These are phyloP conservation scores for Saguinus imperator DNA, from an alignment of 2,113 vertebrate species.

Conservation along the genomic window DNA sequence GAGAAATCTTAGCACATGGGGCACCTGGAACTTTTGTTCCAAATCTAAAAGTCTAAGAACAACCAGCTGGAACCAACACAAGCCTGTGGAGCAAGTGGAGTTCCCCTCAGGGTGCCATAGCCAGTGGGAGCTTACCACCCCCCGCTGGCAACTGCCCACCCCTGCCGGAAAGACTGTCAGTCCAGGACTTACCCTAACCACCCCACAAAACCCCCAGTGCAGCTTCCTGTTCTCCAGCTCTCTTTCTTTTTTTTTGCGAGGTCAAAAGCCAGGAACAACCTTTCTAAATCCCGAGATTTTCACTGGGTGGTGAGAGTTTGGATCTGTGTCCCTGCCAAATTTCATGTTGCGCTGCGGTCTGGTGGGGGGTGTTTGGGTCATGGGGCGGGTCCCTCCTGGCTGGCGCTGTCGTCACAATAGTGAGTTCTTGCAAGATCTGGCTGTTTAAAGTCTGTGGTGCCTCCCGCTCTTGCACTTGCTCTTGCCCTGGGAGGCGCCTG, in stretches of 20 bases:
- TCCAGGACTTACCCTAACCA: too few relatives aligned
- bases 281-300: background rate
- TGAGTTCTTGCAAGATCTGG: too few relatives aligned
- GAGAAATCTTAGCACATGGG: background rate
- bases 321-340: too few relatives aligned
- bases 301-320: too few relatives aligned
- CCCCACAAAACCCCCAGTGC: accelerated
- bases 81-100: accelerated
- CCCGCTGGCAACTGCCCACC: background rate
- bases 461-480: too few relatives aligned
- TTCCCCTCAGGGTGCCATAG: background rate
- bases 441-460: too few relatives aligned
- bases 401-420: too few relatives aligned
- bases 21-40: background rate
- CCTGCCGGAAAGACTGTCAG: accelerated
- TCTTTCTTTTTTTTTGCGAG: background rate
- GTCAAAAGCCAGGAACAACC: background rate
- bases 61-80: background rate
- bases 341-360: too few relatives aligned
- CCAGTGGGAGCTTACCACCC: too few relatives aligned
- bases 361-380: too few relatives aligned
- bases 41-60: background rate
- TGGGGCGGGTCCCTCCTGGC: too few relatives aligned
- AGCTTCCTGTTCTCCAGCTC: background rate
- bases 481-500: too few relatives aligned